Conservation (phyloP, 2,113 vertebrate genomes). For the Cynocephalus volans region DNA sequence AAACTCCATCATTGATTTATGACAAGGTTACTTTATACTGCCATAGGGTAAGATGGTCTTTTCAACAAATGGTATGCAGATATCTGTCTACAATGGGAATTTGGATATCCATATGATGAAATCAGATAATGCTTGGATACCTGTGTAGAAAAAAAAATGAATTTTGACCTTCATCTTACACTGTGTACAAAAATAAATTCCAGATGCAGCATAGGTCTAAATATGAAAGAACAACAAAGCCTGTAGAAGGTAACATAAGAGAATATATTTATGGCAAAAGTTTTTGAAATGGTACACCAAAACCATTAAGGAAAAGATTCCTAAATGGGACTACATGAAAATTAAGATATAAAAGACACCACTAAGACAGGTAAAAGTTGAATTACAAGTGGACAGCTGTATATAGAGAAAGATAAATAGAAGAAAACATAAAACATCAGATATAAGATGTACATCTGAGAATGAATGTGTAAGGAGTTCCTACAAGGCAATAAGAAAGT, state of each 20-base stretch:
- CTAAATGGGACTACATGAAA: not conserved
- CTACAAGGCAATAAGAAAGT: not conserved
- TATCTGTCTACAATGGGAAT: not conserved
- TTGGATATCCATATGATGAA: not conserved
- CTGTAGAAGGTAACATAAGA: not conserved
- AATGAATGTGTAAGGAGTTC: not conserved
- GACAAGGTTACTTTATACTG: not conserved
- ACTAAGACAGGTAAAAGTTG: conserved; percentile 4
- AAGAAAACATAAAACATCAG: not conserved
- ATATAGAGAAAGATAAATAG: not conserved
- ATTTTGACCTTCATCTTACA: too few species aligned
- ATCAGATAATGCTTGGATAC: not conserved
- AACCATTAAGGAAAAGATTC: not conserved
- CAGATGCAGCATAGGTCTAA: not conserved
- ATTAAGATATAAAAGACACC: not conserved
- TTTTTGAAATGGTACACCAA: not conserved
- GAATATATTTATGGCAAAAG: not conserved
- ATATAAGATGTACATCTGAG: not conserved
- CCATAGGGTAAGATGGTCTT: not conserved
- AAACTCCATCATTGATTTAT: not conserved
- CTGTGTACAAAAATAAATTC: too few species aligned
- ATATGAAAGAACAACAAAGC: conserved; percentile 5
- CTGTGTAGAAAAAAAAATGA: not conserved
- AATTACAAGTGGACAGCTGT: not conserved
- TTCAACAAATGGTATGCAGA: not conserved